Evolutionary conservation across 2,797 vertebrate genomes (phyloP).

Genomic region (Onychomys torridus): DNA sequence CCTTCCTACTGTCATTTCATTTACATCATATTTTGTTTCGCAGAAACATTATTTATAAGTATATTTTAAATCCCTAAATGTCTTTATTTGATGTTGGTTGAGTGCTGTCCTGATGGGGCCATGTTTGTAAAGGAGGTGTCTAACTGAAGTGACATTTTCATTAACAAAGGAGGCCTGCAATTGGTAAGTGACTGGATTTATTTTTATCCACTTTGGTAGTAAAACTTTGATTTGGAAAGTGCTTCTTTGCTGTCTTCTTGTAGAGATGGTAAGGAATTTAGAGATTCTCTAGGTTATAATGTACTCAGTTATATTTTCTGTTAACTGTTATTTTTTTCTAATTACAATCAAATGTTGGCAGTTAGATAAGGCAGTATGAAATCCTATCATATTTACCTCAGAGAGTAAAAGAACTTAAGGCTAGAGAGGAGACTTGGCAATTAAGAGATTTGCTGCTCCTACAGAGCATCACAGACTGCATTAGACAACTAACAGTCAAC

Average conservation of each 20-base stretch:
- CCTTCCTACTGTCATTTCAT: not conserved
- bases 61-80: not conserved
- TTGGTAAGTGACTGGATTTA: constrained; percentile 67
- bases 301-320: constrained; percentile 59
- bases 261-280: not conserved
- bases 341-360: not conserved
- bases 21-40: constrained; percentile 34
- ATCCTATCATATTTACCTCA: not conserved
- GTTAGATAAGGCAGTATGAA: not conserved
- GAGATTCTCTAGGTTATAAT: constrained; percentile 42
- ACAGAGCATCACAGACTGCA: too few species aligned
- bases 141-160: constrained; percentile 62
- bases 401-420: not conserved
- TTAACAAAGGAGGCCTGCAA: constrained; percentile 39
- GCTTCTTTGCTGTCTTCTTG: not conserved
- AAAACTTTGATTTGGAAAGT: constrained; percentile 66
- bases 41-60: constrained; percentile 42
- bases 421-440: too few species aligned
- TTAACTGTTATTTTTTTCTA: constrained; percentile 7
- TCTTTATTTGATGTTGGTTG: not conserved
- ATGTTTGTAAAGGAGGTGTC: constrained; percentile 60
- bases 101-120: not conserved
- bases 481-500: not conserved
- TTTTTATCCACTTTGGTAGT: constrained; percentile 50
- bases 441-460: not conserved